Evolutionary conservation across 37 sponge, comb jelly and placozoan genomes (phyloP), one percentile per base, ranked within the genome.

Genomic region (Ianthella basta): DNA sequence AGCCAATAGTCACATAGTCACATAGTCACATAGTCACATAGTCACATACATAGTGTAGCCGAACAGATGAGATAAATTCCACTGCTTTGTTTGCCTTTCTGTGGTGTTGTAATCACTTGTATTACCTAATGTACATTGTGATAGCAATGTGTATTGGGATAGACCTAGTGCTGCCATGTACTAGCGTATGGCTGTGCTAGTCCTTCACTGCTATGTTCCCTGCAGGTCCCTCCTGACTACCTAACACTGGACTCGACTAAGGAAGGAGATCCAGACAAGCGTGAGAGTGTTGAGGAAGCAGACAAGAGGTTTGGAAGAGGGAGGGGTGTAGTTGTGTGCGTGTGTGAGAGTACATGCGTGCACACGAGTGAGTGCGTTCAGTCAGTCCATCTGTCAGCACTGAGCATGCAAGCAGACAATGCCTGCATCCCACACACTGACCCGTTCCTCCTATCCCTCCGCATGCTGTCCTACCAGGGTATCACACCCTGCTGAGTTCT

Each of bases 211-310:
- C 53, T 10, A 60, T 35, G 0, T 18, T 59, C 50, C 14, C 66
- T 34, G 65, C 37, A 89, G 90, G 91, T 86, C 19, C 94, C 94
- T 32, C 94, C 94, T 57, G 94, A 93, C 83, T 87, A 90, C 88
- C 70, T 93, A 69, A 89, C 82, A 87, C 84, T 93, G 82, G 94
- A 93, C 55, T 54, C 87, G 1, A 85, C 88, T 33, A 68, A 74
- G 44, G 94, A 93, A 56, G 38, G 37, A 27, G 59, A 82, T 39
- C 81, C 87, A 64, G 93, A 92, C 55, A 83, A 89, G 68, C 39
- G 90, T 23, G 83, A 83, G 41, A 65, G 55, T 0, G 84, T 84
- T 37, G 35, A 50, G 24, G 92, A 91, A 32, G 24, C 85, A n/a
- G 92, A 91, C 56, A 19, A 81, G 39, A 87, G 85, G 92, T 91